phyloP scores from a whole-genome alignment of 2,113 vertebrate species.

The Mellivora capensis region DNA sequence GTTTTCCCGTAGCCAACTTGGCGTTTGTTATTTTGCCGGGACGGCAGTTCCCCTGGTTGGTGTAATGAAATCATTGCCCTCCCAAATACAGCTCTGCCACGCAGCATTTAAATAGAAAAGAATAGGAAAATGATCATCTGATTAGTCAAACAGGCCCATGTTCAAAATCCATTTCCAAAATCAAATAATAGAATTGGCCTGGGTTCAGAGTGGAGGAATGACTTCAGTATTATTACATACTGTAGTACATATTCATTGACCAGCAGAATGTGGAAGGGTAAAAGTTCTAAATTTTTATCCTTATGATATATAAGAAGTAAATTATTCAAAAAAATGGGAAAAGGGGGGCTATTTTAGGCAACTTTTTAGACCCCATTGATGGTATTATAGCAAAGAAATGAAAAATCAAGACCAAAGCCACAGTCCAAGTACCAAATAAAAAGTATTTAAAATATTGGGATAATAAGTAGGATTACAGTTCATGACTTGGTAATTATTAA shows the following conservation, averaged over 20 bases:
- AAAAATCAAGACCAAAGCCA: not conserved
- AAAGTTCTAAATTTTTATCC: not conserved
- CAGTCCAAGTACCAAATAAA: not conserved
- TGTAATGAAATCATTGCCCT: slow-evolving; percentile 76
- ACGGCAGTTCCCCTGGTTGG: slow-evolving; percentile 78
- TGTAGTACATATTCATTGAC: slow-evolving; percentile 63
- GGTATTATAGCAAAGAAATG: not conserved
- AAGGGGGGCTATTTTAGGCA: not conserved
- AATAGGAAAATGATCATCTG: slow-evolving; percentile 73
- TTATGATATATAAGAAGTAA: not conserved
- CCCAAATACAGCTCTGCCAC: slow-evolving; percentile 62
- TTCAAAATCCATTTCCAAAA: slow-evolving; percentile 81
- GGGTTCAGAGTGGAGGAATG: slow-evolving; percentile 76
- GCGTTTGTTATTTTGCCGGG: slow-evolving; percentile 73
- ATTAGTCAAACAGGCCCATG: slow-evolving; percentile 75
- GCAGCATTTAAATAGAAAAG: slow-evolving; percentile 74
- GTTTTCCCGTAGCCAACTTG: slow-evolving; percentile 73
- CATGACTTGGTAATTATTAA: not conserved
- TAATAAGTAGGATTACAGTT: not conserved
- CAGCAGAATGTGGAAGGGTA: slow-evolving; percentile 58
- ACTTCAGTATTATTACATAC: slow-evolving; percentile 67
- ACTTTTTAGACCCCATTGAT: not conserved
- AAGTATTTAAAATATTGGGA: not conserved
- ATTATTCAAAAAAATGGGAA: not conserved
- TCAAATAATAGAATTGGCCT: slow-evolving; percentile 79